Percentiles rank a stretch among this genome's conserved stretches.
These are phyloP conservation scores for Peromyscus aztecus DNA, from an alignment of 2,797 vertebrate genomes.

Conservation along the genomic window DNA sequence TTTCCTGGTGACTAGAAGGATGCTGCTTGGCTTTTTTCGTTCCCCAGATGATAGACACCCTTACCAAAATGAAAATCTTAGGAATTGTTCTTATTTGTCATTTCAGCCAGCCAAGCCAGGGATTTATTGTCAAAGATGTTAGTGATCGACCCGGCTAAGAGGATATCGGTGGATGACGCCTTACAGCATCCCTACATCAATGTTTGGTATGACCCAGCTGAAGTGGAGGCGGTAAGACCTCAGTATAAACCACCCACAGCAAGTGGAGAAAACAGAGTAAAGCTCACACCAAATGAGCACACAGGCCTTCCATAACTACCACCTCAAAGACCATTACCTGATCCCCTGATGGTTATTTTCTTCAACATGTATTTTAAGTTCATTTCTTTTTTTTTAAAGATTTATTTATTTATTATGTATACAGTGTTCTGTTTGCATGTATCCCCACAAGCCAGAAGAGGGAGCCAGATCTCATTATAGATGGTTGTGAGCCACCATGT, in stretches of 20 bases:
- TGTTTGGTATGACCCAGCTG: conserved; percentile 99
- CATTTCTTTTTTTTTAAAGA: no score
- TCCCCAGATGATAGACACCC: not conserved
- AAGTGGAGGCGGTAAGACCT: conserved; percentile 97
- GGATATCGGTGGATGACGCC: conserved; percentile 99
- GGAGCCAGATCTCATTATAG: no score
- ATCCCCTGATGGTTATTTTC: not conserved
- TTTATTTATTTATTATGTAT: no score
- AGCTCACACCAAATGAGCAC: not conserved
- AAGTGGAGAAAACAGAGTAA: not conserved
- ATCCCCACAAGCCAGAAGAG: no score
- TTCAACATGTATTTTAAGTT: not conserved
- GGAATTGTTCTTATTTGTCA: conserved; percentile 74
- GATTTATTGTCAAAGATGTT: conserved; percentile 99
- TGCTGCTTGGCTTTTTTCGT: not conserved
- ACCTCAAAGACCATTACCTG: not conserved
- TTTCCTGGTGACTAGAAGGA: not conserved
- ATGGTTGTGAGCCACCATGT: no score
- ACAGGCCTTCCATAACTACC: not conserved
- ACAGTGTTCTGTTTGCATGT: no score
- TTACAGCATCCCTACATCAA: conserved; percentile 99
- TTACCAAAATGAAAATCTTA: conserved; percentile 27
- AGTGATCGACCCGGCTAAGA: conserved; percentile 97
- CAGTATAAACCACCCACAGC: not conserved
- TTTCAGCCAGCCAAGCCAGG: conserved; percentile 98